Evolutionary conservation across 2,113 vertebrate species (phyloP), one percentile per base, ranked within the genome.

Genomic region (Brachyistius frenatus): DNA sequence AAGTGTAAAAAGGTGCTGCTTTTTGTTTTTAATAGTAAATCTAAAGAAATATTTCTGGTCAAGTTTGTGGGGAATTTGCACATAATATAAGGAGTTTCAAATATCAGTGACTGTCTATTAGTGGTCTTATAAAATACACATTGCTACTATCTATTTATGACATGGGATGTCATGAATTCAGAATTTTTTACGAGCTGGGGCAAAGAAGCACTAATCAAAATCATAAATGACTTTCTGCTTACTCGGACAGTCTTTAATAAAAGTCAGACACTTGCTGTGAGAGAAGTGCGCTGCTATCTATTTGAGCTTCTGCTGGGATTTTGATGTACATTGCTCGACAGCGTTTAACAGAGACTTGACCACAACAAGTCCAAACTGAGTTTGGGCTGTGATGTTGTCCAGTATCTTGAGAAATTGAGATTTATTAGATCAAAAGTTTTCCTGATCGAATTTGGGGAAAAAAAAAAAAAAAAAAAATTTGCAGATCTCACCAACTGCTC

Each of bases 201-300:
- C 60, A 77, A 74, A 60, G 62, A 85, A 67, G 65, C 72, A 65
- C 60, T 73, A 80, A 85, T 84, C 66, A 86, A 74, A 80, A 71
- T 56, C 75, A 66, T 84, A 87, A 88, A 91, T 37, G 66, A 83
- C 78, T 77, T 85, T 80, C 81, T 78, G 86, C 37, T 81, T 70
- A 89, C 57, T 84, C 65, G 41, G 53, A 77, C 9, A 49, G 70
- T 73, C 49, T 64, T 67, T 82, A 82, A 85, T 81, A 81, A 80
- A 63, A 80, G 67, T 90, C 65, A 83, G 37, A 73, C 8, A 0
- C 64, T 64, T 52, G 76, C 62, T 86, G 54, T 55, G 66, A 53
- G 53, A 60, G 73, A 66, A 47, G 31, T 47, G 31, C 16, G 58
- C 36, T 4, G 32, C 37, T 30, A n/a, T 33, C 23, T 23, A 62